Evolutionary conservation across 2,888 invertebrate genomes (phyloP), one percentile per base, ranked within the genome.

Genomic region (Leptogaster cylindrica): DNA sequence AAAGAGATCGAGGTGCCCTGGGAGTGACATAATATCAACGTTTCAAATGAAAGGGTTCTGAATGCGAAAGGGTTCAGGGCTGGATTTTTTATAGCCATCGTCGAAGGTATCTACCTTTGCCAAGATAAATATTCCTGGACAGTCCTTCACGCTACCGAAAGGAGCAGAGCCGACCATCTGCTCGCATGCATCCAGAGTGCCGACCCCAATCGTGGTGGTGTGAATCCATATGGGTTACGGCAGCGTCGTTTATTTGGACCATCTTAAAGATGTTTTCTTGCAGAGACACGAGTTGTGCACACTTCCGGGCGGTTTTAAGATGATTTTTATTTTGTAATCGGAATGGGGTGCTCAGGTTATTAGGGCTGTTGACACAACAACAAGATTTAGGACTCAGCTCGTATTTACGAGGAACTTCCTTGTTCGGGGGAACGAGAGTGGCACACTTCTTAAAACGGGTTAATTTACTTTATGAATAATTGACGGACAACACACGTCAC

Each of bases 221-320:
- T 14, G 44, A 25, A 27, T 27, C 61, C 44, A 44, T 61, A 41
- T 61, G 61, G 61, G 61, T 44, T 27, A 25, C 51, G 28, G n/a
- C 16, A 6, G 33, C n/a, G n/a, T n/a, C n/a, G n/a, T n/a, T n/a
- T 28, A 31, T 12, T 23, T 20, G 31, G 64, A 14, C 44, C 44
- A 31, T 48, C 48, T 65, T 52, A 51, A 41, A 65, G 51, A 65
- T 65, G 50, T 58, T 67, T 58, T 39, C 8, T 10, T 23, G 14
- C n/a, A 46, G 28, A 41, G 66, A 51, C 69, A 69, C 67, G 69
- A 69, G 69, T 20, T 64, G 3, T 41, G 61, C 69, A 69, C 69
- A 67, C 69, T 69, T 69, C 67, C 27, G 20, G 31, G 7, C 18
- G 36, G 25, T 52, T 65, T 65, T 41, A 65, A 52, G 41, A 51